These are phyloP conservation scores for Oxyruncus cristatus DNA, from an alignment of 2,113 vertebrate species.

Conservation along the genomic window DNA sequence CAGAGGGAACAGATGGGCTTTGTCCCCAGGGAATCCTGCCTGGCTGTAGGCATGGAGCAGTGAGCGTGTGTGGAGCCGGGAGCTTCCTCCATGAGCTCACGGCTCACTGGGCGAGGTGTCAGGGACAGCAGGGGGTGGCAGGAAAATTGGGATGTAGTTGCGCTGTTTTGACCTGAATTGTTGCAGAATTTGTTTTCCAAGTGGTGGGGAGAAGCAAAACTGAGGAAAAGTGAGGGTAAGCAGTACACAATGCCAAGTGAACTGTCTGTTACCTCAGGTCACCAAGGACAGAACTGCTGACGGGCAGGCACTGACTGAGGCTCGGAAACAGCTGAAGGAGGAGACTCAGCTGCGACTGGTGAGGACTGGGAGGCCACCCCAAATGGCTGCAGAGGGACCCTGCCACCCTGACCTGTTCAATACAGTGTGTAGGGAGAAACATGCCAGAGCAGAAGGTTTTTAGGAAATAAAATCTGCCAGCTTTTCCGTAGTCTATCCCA, in stretches of 20 bases:
- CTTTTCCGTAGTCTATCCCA: background rate
- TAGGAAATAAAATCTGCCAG: background rate
- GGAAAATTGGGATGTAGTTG: background rate
- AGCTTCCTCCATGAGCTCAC: accelerated
- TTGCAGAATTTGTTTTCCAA: background rate
- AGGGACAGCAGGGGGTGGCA: background rate
- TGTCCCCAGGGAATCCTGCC: background rate
- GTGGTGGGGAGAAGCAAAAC: background rate
- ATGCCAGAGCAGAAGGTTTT: background rate
- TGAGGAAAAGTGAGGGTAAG: background rate
- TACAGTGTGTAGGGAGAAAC: background rate
- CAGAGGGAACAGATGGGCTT: background rate
- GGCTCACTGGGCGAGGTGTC: background rate
- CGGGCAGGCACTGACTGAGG: conserved; percentile 85
- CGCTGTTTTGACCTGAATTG: background rate
- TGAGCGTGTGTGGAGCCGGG: accelerated
- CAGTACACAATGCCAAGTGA: background rate
- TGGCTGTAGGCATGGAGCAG: accelerated
- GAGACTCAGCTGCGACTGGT: conserved; percentile 94
- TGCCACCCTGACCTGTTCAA: accelerated
- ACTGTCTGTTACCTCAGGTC: conserved; percentile 55
- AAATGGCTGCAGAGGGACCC: background rate
- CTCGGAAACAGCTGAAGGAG: conserved; percentile 94
- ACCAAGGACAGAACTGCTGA: conserved; percentile 83
- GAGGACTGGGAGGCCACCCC: background rate